These are phyloP conservation scores for Sitophilus oryzae DNA, from an alignment of 1,140 invertebrate genomes.

Conservation along the genomic window DNA sequence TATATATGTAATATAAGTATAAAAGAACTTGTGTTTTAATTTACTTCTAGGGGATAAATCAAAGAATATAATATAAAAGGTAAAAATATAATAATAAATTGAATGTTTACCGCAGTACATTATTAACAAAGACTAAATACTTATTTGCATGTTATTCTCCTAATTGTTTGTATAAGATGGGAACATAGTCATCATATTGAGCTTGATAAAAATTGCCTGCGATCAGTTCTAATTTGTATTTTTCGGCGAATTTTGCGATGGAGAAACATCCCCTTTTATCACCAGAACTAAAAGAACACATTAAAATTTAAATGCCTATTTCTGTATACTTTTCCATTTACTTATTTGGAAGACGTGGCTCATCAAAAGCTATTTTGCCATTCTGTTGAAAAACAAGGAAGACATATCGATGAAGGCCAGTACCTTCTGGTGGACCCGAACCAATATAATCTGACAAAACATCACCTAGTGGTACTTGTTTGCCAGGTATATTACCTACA, in stretches of 20 bases:
- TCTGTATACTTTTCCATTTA: conserved; percentile 12
- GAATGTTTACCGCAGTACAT: too few relatives aligned
- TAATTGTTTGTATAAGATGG: conserved; percentile 65
- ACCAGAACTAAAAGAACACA: conserved; percentile 49
- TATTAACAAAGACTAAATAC: too few relatives aligned
- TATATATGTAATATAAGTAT: background rate
- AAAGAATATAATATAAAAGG: too few relatives aligned
- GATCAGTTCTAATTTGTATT: conserved; percentile 77
- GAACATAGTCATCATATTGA: conserved; percentile 87
- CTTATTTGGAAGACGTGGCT: conserved; percentile 51
- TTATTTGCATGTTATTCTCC: too few relatives aligned
- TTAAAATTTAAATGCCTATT: background rate
- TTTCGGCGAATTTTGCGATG: conserved; percentile 73
- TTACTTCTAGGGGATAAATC: background rate
- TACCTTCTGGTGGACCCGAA: conserved; percentile 76
- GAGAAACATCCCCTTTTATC: conserved; percentile 72
- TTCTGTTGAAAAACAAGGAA: conserved; percentile 82
- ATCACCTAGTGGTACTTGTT: conserved; percentile 61
- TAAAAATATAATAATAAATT: too few relatives aligned
- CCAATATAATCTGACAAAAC: conserved; percentile 72
- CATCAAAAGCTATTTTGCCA: conserved; percentile 62
- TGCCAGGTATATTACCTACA: conserved; percentile 82
- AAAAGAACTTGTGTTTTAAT: background rate
- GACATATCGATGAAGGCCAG: conserved; percentile 83
- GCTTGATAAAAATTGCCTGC: conserved; percentile 90